phyloP scores from a whole-genome alignment of 2,888 invertebrate genomes.

The Drosophila flavopinicola region DNA sequence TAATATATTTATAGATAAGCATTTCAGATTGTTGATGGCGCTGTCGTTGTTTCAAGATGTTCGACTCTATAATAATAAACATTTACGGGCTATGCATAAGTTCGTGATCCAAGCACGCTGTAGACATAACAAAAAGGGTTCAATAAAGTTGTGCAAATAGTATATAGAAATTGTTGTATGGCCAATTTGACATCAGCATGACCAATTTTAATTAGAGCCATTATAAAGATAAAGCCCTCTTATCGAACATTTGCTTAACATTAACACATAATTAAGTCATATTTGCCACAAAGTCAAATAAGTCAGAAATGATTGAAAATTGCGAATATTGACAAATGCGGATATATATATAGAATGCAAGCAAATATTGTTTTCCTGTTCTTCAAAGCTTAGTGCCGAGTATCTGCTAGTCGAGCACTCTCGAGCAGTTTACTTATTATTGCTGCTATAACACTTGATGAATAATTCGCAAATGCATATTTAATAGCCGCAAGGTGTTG shows the following conservation, averaged over 20 bases:
- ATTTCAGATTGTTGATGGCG: conserved; percentile 38
- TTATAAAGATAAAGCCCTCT: not conserved
- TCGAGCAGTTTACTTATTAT: not conserved
- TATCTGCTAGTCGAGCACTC: not conserved
- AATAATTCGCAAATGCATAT: conserved; percentile 26
- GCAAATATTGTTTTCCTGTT: not conserved
- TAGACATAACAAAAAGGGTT: not conserved
- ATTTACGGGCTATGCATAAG: conserved; percentile 16
- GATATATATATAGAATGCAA: too few relatives aligned
- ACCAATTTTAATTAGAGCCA: not conserved
- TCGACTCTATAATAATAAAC: conserved; percentile 13
- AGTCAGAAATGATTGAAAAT: not conserved
- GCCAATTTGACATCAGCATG: not conserved
- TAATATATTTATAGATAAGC: conserved; percentile 40
- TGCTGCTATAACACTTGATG: conserved; percentile 8
- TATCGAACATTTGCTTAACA: not conserved
- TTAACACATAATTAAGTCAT: not conserved
- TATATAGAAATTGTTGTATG: not conserved
- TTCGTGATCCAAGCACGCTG: conserved; percentile 6
- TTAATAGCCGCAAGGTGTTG: conserved; percentile 8
- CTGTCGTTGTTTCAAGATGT: conserved; percentile 34
- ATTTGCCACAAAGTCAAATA: too few relatives aligned
- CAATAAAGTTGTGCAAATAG: conserved; percentile 3
- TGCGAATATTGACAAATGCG: not conserved
- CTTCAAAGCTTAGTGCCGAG: not conserved